Conservation (phyloP, 2,113 vertebrate genomes). For the pig (Sus scrofa) region T2T-Sscrofa CM000817.6:150593501-150594000, state of each 20-base stretch:
- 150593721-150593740: not conserved
- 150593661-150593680: not conserved
- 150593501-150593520: not conserved
- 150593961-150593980: not conserved
- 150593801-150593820: not conserved
- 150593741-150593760: not conserved
- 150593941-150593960: not conserved
- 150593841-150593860: not conserved
- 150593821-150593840: not conserved
- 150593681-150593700: not conserved
- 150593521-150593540: not conserved
- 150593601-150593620: not conserved
- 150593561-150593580: not conserved
- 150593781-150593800: not conserved
- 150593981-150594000: not conserved
- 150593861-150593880: not conserved
- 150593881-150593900: not conserved
- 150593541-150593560: not conserved
- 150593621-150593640: not conserved
- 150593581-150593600: slow-evolving; percentile 31
- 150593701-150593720: not conserved
- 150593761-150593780: not conserved
- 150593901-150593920: not conserved
- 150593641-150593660: not conserved
- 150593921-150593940: not conserved